A percentile compares a stretch with the other conserved stretches of the same genome.
Evolutionary conservation across 2,113 vertebrate genomes (phyloP).

Genomic region (Myanophis thanlyinensis): DNA sequence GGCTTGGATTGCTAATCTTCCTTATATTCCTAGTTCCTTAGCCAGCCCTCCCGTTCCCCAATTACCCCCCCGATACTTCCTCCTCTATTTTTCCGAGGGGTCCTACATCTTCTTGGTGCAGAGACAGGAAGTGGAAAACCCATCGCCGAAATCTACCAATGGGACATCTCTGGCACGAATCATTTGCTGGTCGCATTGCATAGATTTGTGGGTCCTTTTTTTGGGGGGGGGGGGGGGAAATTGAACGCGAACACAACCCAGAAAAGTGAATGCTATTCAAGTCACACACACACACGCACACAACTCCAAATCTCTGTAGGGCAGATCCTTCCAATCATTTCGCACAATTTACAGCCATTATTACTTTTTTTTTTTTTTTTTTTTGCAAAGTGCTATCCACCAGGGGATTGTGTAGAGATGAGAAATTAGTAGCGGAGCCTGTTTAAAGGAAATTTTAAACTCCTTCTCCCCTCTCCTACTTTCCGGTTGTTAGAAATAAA

Average conservation of each 20-base stretch:
- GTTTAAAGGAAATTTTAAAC: not conserved
- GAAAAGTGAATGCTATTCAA: not conserved
- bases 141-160: not conserved
- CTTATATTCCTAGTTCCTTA: not conserved
- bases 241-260: not conserved
- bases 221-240: too few species aligned
- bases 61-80: not conserved
- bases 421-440: not conserved
- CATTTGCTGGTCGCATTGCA: not conserved
- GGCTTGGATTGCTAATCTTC: not conserved
- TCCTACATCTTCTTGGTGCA: not conserved
- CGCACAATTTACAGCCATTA: conserved; percentile 3
- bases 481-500: not conserved
- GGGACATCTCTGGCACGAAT: too few species aligned
- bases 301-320: not conserved
- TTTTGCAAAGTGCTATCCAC: not conserved
- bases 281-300: too few species aligned
- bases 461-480: not conserved
- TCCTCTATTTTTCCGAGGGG: not conserved
- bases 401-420: not conserved
- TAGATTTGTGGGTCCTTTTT: not conserved
- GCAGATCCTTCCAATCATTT: not conserved
- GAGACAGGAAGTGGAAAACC: not conserved
- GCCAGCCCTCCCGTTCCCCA: not conserved
- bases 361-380: not conserved